Percentiles rank a stretch among this genome's conserved stretches.
Evolutionary conservation across 2,888 invertebrate species (phyloP).

Genomic region (Parasteatoda lunata): DNA sequence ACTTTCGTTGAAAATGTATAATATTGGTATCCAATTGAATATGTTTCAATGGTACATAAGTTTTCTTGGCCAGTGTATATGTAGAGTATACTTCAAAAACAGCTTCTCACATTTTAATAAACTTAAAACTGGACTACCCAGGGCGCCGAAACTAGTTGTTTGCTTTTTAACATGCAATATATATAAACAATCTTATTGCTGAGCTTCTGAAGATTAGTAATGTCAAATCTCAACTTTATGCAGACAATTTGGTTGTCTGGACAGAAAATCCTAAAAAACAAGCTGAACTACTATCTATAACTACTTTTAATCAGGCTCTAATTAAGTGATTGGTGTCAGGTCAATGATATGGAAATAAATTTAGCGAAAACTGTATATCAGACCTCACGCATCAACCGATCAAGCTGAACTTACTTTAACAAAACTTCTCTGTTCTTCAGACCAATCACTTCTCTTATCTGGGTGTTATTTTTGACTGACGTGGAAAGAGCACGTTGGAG

Average conservation of each 20-base stretch:
- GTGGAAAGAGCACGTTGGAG: slow-evolving; percentile 8
- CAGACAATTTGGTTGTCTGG: not conserved
- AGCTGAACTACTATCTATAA: not conserved
- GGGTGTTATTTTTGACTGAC: slow-evolving; percentile 27
- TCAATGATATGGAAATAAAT: slow-evolving; percentile 9
- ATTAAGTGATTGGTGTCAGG: not conserved
- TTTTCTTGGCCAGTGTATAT: not conserved
- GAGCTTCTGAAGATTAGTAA: not conserved
- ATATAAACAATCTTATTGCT: not conserved
- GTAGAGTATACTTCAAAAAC: not conserved
- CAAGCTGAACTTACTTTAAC: slow-evolving; percentile 8
- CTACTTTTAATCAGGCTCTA: not conserved
- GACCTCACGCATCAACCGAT: not conserved
- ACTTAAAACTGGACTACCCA: not conserved
- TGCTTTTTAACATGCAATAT: not conserved
- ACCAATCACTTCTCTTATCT: slow-evolving; percentile 15
- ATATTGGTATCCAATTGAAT: not conserved
- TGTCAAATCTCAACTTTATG: not conserved
- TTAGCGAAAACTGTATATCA: slow-evolving; percentile 1
- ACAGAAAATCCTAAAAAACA: not conserved
- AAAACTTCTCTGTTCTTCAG: slow-evolving; percentile 18
- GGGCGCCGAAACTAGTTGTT: not conserved
- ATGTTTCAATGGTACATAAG: not conserved
- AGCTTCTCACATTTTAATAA: not conserved
- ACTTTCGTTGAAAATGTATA: not conserved